Evolutionary conservation across 2,888 invertebrate genomes (phyloP), one percentile per base, ranked within the genome.

Genomic region (Macaria liturata): DNA sequence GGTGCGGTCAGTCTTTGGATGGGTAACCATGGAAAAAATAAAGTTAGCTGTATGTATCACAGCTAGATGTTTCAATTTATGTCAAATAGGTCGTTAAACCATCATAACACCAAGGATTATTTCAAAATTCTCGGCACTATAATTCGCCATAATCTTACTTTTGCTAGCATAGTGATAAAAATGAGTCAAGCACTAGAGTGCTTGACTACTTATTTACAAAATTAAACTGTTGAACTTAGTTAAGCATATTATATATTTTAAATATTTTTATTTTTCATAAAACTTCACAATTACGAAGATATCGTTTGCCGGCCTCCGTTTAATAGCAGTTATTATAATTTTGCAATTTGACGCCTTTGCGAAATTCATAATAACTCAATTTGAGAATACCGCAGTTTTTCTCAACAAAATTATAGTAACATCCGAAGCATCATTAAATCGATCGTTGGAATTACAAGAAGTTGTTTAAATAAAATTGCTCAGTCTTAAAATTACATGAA

Each of bases 281-380:
- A 63, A 62, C 65, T 69, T 69, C 65, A 70, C 70, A 72, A 67
- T 73, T 71, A 76, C 69, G 70, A 42, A 52, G 50, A 59, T 66
- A 70, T 73, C 72, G 59, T 67, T 74, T 69, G 56, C 66, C 64
- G 65, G 79, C 80, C 80, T 80, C 83, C 63, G 80, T 81, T 71
- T 86, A 85, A 86, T 85, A 71, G 74, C 75, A 32, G 73, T 75
- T 76, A 86, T 87, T 86, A 86, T 77, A 72, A 78, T 78, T 71
- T 69, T 68, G 79, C 78, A 84, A 83, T 87, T 84, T 86, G 76
- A 84, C 86, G 86, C 88, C 82, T 86, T 82, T 75, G 75, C 75
- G 67, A 82, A 84, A 82, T 82, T 67, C 60, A 79, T 88, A 88
- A 88, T 88, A 77, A 86, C 88, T 88, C 81, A 86, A 88, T 88